Evolutionary conservation across 1,140 invertebrate genomes (phyloP).

Genomic region (Musca domestica): DNA sequence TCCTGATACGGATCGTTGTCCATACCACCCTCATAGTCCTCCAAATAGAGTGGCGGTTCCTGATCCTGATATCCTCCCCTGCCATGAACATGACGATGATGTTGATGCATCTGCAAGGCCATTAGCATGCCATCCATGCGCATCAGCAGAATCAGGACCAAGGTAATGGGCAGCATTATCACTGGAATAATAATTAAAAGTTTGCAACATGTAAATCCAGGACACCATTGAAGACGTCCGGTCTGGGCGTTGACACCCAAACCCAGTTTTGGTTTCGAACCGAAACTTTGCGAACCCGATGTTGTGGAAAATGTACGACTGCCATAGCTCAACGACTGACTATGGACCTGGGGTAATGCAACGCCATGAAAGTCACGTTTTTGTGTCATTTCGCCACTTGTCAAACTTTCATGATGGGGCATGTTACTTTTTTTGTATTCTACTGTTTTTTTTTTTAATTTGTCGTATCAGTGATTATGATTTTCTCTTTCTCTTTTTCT

Average conservation of each 20-base stretch:
- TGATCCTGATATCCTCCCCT: background rate
- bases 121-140: conserved; percentile 49
- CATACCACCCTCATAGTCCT: conserved; percentile 30
- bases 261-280: conserved; percentile 31
- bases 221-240: conserved; percentile 52
- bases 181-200: conserved; percentile 49
- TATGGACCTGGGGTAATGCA: conserved; percentile 28
- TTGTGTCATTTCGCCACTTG: conserved; percentile 5
- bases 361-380: conserved; percentile 24
- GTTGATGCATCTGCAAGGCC: conserved; percentile 35
- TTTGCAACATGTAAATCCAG: conserved; percentile 49
- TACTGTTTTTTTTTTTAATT: background rate
- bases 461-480: background rate
- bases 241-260: conserved; percentile 48
- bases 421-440: background rate
- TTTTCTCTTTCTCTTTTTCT: background rate
- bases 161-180: conserved; percentile 47
- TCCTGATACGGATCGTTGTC: conserved; percentile 34
- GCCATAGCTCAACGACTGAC: conserved; percentile 3
- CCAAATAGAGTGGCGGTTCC: conserved; percentile 27
- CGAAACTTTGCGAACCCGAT: background rate
- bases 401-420: background rate
- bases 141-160: conserved; percentile 47
- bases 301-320: too few species aligned
- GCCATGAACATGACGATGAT: background rate